Conservation (phyloP, 2,113 vertebrate species). For the Sylvia atricapilla region DNA sequence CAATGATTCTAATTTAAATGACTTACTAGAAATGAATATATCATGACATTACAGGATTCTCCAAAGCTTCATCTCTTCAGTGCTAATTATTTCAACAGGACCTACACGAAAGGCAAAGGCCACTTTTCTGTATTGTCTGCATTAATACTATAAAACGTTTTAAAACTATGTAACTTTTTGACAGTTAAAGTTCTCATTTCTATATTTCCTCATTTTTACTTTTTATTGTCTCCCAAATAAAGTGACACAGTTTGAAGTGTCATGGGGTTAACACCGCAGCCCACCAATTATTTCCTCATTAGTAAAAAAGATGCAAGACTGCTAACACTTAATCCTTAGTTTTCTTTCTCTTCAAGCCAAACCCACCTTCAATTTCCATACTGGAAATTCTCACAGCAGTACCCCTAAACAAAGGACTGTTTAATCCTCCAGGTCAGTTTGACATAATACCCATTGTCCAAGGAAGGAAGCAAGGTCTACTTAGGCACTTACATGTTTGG, state of each 20-base stretch:
- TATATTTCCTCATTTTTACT: not conserved
- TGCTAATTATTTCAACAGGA: slow-evolving; percentile 28
- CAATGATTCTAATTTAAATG: slow-evolving; percentile 11
- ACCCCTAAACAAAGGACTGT: not conserved
- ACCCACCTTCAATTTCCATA: not conserved
- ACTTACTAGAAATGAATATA: slow-evolving; percentile 27
- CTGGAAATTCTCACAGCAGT: not conserved
- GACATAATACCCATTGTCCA: not conserved
- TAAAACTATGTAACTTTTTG: too few relatives aligned
- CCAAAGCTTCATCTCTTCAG: not conserved
- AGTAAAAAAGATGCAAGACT: not conserved
- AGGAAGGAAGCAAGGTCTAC: not conserved
- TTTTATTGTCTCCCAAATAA: not conserved
- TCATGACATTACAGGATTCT: not conserved
- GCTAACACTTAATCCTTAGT: not conserved
- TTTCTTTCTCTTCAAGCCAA: not conserved
- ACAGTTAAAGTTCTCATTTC: not conserved
- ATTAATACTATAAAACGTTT: not conserved
- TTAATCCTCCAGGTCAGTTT: not conserved
- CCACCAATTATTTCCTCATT: not conserved
- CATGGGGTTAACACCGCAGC: not conserved
- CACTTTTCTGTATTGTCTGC: not conserved
- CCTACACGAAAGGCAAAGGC: not conserved
- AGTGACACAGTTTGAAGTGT: not conserved
- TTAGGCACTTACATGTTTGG: not conserved